Percentiles rank a stretch among this genome's conserved stretches.
phyloP scores from a whole-genome alignment of 2,797 vertebrate species.

The Dryobates pubescens region DNA sequence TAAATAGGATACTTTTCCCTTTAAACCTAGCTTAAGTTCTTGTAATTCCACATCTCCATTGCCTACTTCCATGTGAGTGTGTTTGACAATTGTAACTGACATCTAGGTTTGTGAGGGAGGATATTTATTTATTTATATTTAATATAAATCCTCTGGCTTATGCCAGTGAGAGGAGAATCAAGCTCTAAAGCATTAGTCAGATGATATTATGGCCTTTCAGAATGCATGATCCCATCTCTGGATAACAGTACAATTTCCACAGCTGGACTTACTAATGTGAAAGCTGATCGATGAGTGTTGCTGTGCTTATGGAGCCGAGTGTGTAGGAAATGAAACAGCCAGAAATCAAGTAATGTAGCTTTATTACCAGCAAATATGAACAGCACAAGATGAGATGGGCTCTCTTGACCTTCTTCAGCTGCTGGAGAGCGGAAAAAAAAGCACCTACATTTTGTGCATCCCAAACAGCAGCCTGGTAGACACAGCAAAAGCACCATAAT shows the following conservation, averaged over 20 bases:
- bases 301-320: not conserved
- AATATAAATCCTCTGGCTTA: not conserved
- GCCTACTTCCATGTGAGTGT: not conserved
- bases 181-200: not conserved
- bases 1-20: not conserved
- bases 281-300: not conserved
- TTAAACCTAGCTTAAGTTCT: not conserved
- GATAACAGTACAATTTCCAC: not conserved
- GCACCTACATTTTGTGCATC: accelerated
- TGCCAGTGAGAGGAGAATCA: accelerated
- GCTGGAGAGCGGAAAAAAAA: not conserved
- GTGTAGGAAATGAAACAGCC: not conserved
- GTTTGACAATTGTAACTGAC: not conserved
- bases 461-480: accelerated
- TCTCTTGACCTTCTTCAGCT: not conserved
- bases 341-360: not conserved
- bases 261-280: not conserved
- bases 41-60: not conserved
- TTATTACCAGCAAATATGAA: not conserved
- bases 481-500: accelerated
- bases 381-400: not conserved
- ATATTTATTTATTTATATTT: not conserved
- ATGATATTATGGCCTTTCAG: not conserved
- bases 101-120: not conserved
- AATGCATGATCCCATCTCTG: not conserved